phyloP scores from a whole-genome alignment of 2,113 vertebrate species.

The Corydoras sp. region DNA sequence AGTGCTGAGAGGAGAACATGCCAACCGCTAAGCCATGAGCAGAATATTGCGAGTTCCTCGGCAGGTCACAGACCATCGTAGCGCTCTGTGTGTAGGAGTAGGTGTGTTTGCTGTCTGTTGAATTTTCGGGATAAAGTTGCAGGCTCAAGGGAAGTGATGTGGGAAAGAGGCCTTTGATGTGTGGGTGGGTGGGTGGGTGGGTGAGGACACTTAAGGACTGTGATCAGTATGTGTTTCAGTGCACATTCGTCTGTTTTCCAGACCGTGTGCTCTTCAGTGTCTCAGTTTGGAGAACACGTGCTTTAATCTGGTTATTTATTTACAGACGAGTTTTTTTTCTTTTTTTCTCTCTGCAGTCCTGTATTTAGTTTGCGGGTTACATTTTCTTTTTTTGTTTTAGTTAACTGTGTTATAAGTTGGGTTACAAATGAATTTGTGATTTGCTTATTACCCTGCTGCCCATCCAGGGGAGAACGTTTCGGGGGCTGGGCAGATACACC shows the following conservation, averaged over 20 bases:
- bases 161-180: slow-evolving; percentile 33
- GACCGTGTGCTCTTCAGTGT: slow-evolving; percentile 31
- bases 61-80: too few relatives aligned
- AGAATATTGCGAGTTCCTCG: background rate
- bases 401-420: too few relatives aligned
- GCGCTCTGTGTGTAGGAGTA: background rate
- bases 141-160: slow-evolving; percentile 16
- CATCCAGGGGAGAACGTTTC: too few relatives aligned
- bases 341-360: slow-evolving; percentile 2
- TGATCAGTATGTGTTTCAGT: slow-evolving; percentile 32
- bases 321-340: slow-evolving; percentile 4
- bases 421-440: too few relatives aligned
- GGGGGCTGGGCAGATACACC: too few relatives aligned
- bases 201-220: slow-evolving; percentile 40
- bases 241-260: slow-evolving; percentile 23
- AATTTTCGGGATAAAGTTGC: slow-evolving; percentile 28
- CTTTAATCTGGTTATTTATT: slow-evolving; percentile 39
- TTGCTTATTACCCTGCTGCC: too few relatives aligned
- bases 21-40: too few relatives aligned
- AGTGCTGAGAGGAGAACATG: too few relatives aligned
- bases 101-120: slow-evolving; percentile 23
- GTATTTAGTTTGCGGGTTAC: slow-evolving; percentile 1
- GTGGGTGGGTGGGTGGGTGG: slow-evolving; percentile 25
- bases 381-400: too few relatives aligned
- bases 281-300: slow-evolving; percentile 18